Evolutionary conservation across 2,113 vertebrate genomes (phyloP).

Genomic region (Actinemys pallida): DNA sequence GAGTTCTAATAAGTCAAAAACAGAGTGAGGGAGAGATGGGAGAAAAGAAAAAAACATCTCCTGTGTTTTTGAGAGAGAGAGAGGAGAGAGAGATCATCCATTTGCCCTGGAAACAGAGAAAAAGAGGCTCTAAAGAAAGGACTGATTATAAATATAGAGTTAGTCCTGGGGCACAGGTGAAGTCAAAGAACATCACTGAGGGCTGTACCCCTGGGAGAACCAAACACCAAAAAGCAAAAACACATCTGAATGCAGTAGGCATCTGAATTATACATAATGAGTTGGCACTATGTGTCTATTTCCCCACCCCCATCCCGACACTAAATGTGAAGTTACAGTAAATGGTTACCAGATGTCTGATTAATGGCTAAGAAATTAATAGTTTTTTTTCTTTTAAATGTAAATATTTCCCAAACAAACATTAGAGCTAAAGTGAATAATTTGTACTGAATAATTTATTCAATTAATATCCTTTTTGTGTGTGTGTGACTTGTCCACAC

Average conservation of each 20-base stretch:
- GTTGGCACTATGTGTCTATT: not conserved
- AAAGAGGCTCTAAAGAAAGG: not conserved
- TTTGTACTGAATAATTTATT: not conserved
- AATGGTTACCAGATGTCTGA: not conserved
- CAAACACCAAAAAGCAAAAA: constrained; percentile 4
- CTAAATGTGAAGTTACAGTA: not conserved
- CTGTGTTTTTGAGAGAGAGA: not conserved
- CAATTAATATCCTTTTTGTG: not conserved
- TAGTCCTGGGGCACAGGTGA: not conserved
- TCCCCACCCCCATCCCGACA: not conserved
- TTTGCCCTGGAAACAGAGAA: not conserved
- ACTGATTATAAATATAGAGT: constrained; percentile 18
- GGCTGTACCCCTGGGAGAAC: not conserved
- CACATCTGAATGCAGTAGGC: not conserved
- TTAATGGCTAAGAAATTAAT: not conserved
- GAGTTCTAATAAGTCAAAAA: not conserved
- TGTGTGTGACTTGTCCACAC: not conserved
- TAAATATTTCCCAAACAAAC: not conserved
- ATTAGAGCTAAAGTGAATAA: not conserved
- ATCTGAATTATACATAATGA: not conserved
- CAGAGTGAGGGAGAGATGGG: not conserved
- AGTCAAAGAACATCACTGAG: not conserved
- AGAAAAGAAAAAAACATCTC: not conserved
- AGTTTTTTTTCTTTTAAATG: not conserved
- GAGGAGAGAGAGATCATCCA: not conserved